These are phyloP conservation scores for Salminus brasiliensis DNA, from an alignment of 2,113 vertebrate genomes.

Conservation along the genomic window DNA sequence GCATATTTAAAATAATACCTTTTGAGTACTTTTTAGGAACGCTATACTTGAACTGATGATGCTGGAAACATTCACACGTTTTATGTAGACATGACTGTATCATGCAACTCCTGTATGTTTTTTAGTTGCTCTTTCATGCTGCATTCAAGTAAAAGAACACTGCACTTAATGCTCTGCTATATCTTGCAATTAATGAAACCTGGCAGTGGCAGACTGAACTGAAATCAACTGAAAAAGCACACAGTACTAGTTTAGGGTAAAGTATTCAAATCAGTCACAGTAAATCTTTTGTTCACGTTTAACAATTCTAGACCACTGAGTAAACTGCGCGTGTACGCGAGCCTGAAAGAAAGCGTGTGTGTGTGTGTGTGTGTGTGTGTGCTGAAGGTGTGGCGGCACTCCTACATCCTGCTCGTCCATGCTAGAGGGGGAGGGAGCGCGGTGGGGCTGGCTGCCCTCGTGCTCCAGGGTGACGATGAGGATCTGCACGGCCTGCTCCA, in stretches of 20 bases:
- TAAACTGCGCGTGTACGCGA: background rate
- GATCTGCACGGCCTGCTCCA: conserved; percentile 94
- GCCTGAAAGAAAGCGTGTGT: background rate
- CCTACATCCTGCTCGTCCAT: conserved; percentile 92
- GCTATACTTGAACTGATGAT: too few species aligned
- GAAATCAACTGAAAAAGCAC: too few species aligned
- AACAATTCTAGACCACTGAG: background rate
- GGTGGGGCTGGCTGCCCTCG: conserved; percentile 81
- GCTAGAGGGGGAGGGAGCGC: conserved; percentile 86
- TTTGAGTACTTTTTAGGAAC: too few species aligned
- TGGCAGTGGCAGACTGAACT: background rate
- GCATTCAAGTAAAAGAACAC: too few species aligned
- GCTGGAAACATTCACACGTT: too few species aligned
- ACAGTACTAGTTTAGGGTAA: too few species aligned
- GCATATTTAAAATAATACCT: too few species aligned
- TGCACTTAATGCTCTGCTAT: too few species aligned
- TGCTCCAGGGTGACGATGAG: conserved; percentile 95
- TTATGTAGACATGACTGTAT: too few species aligned
- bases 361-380: conserved; percentile 30
- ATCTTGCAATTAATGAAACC: too few species aligned
- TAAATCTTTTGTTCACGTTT: background rate
- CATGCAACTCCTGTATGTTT: too few species aligned
- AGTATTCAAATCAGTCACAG: background rate
- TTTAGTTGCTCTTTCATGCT: too few species aligned
- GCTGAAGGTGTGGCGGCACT: conserved; percentile 21